Evolutionary conservation across 2,113 vertebrate species (phyloP).

Genomic region (Scomber scombrus): DNA sequence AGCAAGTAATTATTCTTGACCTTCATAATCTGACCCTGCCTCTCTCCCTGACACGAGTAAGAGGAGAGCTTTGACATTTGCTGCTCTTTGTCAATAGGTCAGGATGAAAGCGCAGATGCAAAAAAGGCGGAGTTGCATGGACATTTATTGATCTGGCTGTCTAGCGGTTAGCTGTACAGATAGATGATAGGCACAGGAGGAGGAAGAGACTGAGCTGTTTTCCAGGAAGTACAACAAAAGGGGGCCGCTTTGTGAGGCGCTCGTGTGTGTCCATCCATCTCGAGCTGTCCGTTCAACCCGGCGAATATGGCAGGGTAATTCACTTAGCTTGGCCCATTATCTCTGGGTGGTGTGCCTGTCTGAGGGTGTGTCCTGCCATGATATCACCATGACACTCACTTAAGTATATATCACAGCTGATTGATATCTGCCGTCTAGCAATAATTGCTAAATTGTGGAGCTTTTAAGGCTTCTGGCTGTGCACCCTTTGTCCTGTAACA

Average conservation of each 20-base stretch:
- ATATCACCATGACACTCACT: constrained; percentile 73
- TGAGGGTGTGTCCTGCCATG: constrained; percentile 55
- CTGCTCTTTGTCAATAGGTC: constrained; percentile 80
- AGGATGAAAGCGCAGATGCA: constrained; percentile 62
- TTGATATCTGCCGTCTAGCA: constrained; percentile 60
- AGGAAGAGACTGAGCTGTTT: constrained; percentile 41
- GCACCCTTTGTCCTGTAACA: constrained; percentile 29
- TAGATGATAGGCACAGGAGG: constrained; percentile 65
- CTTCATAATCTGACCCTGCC: constrained; percentile 65
- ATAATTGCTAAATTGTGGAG: constrained; percentile 66
- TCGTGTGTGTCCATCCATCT: constrained; percentile 55
- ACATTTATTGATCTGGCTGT: constrained; percentile 73
- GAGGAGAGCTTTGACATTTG: constrained; percentile 80
- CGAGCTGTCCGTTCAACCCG: constrained; percentile 37
- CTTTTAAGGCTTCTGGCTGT: constrained; percentile 60
- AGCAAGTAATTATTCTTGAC: constrained; percentile 52
- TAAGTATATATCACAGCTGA: constrained; percentile 64
- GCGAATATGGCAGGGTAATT: constrained; percentile 69
- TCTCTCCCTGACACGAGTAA: constrained; percentile 66
- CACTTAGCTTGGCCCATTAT: constrained; percentile 76
- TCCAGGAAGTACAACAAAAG: constrained; percentile 63
- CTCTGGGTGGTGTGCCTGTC: constrained; percentile 66
- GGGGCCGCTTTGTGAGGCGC: constrained; percentile 36
- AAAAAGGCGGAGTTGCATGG: constrained; percentile 59
- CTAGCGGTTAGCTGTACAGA: constrained; percentile 64